phyloP scores from a whole-genome alignment of 1,140 invertebrate species.

The Penaeus indicus region DNA sequence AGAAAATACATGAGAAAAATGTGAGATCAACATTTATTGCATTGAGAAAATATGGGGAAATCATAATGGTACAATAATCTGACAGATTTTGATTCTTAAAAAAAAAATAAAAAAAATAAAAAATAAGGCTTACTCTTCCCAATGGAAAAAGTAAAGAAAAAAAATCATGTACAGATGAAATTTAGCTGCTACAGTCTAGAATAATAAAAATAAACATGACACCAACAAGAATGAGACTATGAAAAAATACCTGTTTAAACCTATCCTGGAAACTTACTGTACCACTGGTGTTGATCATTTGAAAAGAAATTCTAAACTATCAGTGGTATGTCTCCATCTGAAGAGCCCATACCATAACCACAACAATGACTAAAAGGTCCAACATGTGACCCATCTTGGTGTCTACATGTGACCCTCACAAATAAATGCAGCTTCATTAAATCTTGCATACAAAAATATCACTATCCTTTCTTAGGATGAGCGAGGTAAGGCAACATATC shows the following conservation, averaged over 20 bases:
- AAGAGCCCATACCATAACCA: conserved; percentile 36
- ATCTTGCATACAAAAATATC: conserved; percentile 60
- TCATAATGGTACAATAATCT: no score
- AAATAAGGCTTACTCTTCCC: background rate
- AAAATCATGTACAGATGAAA: no score
- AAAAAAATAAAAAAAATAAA: no score
- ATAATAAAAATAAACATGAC: no score
- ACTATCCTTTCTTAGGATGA: conserved; percentile 63
- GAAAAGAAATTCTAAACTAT: no score
- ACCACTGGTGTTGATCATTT: no score
- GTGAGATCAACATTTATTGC: conserved; percentile 53
- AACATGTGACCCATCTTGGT: conserved; percentile 54
- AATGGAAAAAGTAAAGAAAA: background rate
- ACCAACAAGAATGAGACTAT: no score
- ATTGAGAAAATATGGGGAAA: background rate
- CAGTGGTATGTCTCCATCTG: conserved; percentile 32
- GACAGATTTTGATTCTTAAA: no score
- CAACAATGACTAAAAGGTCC: conserved; percentile 37
- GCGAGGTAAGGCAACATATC: conserved; percentile 55
- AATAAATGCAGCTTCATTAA: conserved; percentile 22
- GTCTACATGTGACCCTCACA: conserved; percentile 49
- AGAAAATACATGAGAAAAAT: background rate
- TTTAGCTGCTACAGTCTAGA: no score
- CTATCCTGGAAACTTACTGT: no score
- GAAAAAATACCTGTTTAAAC: no score